Percentiles rank a stretch among this genome's conserved stretches.
Evolutionary conservation across 2,888 invertebrate species (phyloP).

Genomic region (Drymonia ruficornis): DNA sequence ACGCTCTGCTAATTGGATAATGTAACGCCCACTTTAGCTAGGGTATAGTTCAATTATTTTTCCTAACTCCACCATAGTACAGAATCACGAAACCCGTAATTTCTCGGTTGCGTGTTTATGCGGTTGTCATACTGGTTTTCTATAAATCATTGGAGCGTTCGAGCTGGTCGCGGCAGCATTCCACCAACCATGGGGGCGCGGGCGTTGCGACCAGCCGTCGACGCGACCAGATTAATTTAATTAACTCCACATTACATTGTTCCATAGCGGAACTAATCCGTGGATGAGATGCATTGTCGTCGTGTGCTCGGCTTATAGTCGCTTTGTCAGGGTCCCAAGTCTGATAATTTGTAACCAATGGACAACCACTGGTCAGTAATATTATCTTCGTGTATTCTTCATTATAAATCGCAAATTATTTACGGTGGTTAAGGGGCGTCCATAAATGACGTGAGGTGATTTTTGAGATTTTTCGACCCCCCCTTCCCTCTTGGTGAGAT

Average conservation of each 20-base stretch:
- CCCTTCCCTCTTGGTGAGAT: too few relatives aligned
- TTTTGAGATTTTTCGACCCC: too few relatives aligned
- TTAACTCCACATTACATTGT: slow-evolving; percentile 3
- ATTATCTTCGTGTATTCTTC: too few relatives aligned
- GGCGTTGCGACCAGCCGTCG: slow-evolving; percentile 15
- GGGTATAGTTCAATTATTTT: background rate
- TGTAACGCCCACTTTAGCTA: too few relatives aligned
- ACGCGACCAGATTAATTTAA: slow-evolving; percentile 5
- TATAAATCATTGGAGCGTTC: slow-evolving; percentile 60
- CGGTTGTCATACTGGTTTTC: slow-evolving; percentile 57
- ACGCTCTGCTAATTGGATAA: too few relatives aligned
- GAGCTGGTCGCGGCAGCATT: slow-evolving; percentile 60
- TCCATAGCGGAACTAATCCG: background rate
- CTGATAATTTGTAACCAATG: too few relatives aligned
- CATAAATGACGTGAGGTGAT: too few relatives aligned
- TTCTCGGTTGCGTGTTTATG: slow-evolving; percentile 11
- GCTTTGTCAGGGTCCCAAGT: background rate
- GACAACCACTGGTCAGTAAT: too few relatives aligned
- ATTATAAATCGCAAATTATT: too few relatives aligned
- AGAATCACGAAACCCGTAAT: slow-evolving; percentile 10
- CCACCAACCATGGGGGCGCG: slow-evolving; percentile 51
- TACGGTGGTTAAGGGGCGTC: too few relatives aligned
- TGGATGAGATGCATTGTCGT: slow-evolving; percentile 4
- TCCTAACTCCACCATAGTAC: background rate
- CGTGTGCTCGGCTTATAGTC: background rate